These are phyloP conservation scores for Chloromyia formosa DNA, from an alignment of 2,888 invertebrate genomes.

Conservation along the genomic window DNA sequence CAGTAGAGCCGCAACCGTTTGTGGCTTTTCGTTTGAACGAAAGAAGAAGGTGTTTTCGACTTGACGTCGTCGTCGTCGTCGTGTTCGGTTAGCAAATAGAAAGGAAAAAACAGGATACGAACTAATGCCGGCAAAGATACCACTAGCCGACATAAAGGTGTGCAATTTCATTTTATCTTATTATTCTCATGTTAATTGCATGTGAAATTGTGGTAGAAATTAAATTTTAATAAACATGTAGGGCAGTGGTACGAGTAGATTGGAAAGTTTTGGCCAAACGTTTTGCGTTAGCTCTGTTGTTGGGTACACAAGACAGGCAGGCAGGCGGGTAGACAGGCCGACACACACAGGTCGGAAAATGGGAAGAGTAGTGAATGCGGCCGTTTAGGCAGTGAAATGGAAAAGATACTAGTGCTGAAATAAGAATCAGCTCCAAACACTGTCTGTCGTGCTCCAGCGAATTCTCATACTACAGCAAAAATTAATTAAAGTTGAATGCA, in stretches of 20 bases:
- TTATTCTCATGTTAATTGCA: constrained; percentile 33
- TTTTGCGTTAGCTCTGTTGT: neutral
- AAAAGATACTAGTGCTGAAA: too few species aligned
- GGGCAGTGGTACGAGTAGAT: neutral
- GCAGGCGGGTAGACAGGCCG: neutral
- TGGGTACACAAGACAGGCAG: neutral
- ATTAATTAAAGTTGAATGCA: constrained; percentile 9
- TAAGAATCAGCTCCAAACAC: neutral
- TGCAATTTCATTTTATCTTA: constrained; percentile 32
- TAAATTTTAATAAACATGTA: constrained; percentile 32
- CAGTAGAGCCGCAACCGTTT: too few species aligned
- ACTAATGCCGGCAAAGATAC: neutral
- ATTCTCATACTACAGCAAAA: neutral
- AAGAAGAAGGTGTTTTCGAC: too few species aligned
- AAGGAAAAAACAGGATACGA: too few species aligned
- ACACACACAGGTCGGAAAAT: too few species aligned
- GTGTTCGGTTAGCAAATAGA: too few species aligned
- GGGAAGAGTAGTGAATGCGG: too few species aligned
- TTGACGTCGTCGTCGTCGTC: too few species aligned
- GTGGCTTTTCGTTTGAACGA: too few species aligned
- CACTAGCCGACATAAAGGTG: constrained; percentile 32
- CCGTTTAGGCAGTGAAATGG: too few species aligned
- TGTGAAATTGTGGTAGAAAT: constrained; percentile 24
- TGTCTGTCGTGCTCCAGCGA: neutral
- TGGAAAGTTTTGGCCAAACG: neutral